phyloP scores from a whole-genome alignment of 2,888 invertebrate species.

The Girardia tigrina region DNA sequence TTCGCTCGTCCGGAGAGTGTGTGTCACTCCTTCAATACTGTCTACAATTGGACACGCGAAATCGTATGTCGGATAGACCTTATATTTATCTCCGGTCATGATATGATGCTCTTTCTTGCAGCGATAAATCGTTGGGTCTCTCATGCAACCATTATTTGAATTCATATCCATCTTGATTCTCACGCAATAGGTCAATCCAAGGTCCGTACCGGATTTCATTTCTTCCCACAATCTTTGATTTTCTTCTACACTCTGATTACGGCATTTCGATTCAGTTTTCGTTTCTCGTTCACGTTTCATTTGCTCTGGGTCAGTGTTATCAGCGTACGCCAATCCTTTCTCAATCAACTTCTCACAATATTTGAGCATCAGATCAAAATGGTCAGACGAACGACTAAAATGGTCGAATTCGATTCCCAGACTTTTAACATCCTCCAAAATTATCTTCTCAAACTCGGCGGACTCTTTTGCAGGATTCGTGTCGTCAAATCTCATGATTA shows the following conservation, averaged over 20 bases:
- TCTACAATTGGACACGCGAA: constrained; percentile 99
- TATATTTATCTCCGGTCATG: constrained; percentile 77
- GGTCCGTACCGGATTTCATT: constrained; percentile 70
- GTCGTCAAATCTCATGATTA: constrained; percentile 97
- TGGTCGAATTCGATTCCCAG: constrained; percentile 77
- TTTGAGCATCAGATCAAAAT: constrained; percentile 77
- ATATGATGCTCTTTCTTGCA: constrained; percentile 91
- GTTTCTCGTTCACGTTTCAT: constrained; percentile 91
- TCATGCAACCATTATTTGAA: constrained; percentile 82
- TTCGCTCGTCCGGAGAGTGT: constrained; percentile 89
- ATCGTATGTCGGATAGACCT: constrained; percentile 97
- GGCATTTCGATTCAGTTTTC: constrained; percentile 63
- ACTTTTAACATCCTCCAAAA: constrained; percentile 77
- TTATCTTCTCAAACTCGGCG: constrained; percentile 81
- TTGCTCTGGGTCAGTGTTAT: constrained; percentile 68
- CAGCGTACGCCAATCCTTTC: constrained; percentile 81
- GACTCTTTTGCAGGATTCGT: constrained; percentile 98
- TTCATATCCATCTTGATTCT: constrained; percentile 93
- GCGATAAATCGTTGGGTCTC: constrained; percentile 94
- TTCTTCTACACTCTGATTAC: constrained; percentile 57
- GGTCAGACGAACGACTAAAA: constrained; percentile 86
- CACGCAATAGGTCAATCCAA: constrained; percentile 77
- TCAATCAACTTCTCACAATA: constrained; percentile 74
- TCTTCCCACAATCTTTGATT: constrained; percentile 80
- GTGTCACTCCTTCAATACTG: constrained; percentile 87